Percentiles rank a stretch among this genome's conserved stretches.
These are phyloP conservation scores for Limenitis camilla DNA, from an alignment of 2,888 invertebrate genomes.

Conservation along the genomic window DNA sequence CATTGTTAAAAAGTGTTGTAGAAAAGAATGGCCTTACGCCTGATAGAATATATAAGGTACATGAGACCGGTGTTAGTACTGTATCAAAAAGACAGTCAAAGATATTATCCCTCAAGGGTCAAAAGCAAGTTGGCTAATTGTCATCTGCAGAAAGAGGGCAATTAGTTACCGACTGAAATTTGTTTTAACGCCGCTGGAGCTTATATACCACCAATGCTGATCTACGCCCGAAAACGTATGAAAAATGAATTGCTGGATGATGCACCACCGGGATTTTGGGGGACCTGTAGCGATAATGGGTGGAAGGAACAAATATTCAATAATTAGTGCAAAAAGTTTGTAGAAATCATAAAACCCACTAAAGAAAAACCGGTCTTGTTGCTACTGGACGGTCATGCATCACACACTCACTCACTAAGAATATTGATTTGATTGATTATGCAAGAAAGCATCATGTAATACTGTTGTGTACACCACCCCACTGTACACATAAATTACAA, in stretches of 20 bases:
- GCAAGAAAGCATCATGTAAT: too few relatives aligned
- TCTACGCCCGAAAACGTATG: not conserved
- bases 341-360: not conserved
- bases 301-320: not conserved
- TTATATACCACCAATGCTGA: slow-evolving; percentile 11
- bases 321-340: not conserved
- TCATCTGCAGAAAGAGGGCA: slow-evolving; percentile 21
- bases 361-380: not conserved
- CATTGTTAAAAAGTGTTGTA: not conserved
- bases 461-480: too few relatives aligned
- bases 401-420: too few relatives aligned
- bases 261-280: not conserved
- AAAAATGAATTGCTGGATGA: not conserved
- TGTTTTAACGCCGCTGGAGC: slow-evolving; percentile 18
- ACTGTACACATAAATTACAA: too few relatives aligned
- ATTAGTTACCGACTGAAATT: slow-evolving; percentile 15
- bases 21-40: not conserved
- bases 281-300: not conserved
- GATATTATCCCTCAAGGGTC: too few relatives aligned
- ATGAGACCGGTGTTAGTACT: not conserved
- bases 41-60: not conserved
- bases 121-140: too few relatives aligned
- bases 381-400: too few relatives aligned
- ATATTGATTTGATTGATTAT: too few relatives aligned
- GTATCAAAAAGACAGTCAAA: not conserved